Percentiles rank a stretch among this genome's conserved stretches.
Conservation (phyloP, 1,140 invertebrate genomes). For the Tenebrio molitor region DNA sequence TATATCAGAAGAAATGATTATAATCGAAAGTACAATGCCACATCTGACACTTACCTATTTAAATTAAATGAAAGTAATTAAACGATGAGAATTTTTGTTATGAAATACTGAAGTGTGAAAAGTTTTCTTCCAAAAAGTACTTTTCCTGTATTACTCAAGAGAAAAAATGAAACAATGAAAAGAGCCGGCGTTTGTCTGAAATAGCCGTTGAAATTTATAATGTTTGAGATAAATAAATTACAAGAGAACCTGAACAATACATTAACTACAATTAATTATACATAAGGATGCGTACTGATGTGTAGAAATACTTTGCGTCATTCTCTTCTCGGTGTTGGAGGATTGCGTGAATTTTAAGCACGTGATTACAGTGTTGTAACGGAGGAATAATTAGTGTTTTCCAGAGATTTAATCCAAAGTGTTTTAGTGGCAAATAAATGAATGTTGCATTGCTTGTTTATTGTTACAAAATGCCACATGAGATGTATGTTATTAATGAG, state of each 20-base stretch:
- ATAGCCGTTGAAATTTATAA: background rate
- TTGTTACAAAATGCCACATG: too few relatives aligned
- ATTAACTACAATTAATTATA: constrained; percentile 7
- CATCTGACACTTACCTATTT: constrained; percentile 17
- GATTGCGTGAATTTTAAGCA: constrained; percentile 1
- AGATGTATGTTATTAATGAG: too few relatives aligned
- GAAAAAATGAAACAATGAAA: background rate
- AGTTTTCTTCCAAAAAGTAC: constrained; percentile 8
- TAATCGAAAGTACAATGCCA: constrained; percentile 17
- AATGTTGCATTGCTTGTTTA: too few relatives aligned
- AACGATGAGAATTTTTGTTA: constrained; percentile 9
- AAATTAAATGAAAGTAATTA: constrained; percentile 25
- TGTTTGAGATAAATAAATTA: constrained; percentile 8
- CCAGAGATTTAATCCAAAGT: too few relatives aligned
- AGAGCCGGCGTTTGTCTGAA: background rate
- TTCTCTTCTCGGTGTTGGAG: background rate
- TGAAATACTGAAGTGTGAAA: background rate
- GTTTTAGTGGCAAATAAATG: too few relatives aligned
- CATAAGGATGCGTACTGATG: constrained; percentile 6
- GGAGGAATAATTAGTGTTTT: background rate
- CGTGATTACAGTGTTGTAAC: constrained; percentile 6
- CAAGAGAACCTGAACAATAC: constrained; percentile 1
- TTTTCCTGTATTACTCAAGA: constrained; percentile 22
- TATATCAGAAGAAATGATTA: constrained; percentile 19
- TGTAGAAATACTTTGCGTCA: constrained; percentile 22